A percentile compares a stretch with the other conserved stretches of the same genome.
Evolutionary conservation across 2,888 invertebrate genomes (phyloP).

Genomic region (Drosophila nr. fundita): DNA sequence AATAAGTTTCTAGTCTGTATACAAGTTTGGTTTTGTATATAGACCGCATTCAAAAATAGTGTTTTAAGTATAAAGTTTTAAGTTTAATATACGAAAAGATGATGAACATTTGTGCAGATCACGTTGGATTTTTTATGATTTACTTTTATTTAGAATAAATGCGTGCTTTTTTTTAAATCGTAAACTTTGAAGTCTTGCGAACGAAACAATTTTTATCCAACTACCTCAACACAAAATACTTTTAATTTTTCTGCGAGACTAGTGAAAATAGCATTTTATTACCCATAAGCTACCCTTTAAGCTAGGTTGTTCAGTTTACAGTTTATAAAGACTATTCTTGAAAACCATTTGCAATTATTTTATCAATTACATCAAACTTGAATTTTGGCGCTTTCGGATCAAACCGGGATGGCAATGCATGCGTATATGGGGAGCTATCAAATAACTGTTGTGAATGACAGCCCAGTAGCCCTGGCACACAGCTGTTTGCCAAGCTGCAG

Average conservation of each 20-base stretch:
- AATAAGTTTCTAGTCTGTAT: slow-evolving; percentile 33
- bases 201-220: too few relatives aligned
- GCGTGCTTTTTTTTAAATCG: not conserved
- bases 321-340: too few relatives aligned
- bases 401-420: not conserved
- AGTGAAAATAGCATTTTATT: too few relatives aligned
- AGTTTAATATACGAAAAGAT: not conserved
- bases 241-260: too few relatives aligned
- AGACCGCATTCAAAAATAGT: not conserved
- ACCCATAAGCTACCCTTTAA: too few relatives aligned
- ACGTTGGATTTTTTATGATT: not conserved
- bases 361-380: not conserved
- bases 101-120: slow-evolving; percentile 11
- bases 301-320: too few relatives aligned
- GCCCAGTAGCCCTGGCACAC: slow-evolving; percentile 31
- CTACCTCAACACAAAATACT: too few relatives aligned
- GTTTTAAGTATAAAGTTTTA: slow-evolving; percentile 1
- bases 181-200: not conserved
- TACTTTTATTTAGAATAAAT: not conserved
- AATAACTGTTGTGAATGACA: not conserved
- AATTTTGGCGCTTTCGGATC: not conserved
- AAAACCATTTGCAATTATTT: not conserved
- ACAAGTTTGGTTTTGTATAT: slow-evolving; percentile 30
- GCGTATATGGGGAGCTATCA: not conserved
- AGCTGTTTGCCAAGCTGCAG: slow-evolving; percentile 65